phyloP scores from a whole-genome alignment of 2,113 vertebrate species.

The Gymnobelideus leadbeateri region DNA sequence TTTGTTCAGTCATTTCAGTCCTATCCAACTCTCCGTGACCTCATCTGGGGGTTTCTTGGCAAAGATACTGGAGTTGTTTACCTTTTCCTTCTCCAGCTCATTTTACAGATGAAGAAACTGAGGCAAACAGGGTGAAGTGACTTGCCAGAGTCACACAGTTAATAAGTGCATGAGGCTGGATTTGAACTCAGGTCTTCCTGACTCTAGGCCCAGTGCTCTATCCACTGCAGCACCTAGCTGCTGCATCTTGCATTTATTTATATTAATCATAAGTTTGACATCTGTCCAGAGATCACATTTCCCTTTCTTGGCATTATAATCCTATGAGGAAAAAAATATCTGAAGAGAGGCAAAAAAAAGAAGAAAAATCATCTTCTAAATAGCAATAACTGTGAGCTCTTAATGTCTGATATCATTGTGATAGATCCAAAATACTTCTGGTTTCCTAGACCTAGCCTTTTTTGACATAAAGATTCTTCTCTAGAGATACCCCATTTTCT shows the following conservation, averaged over 20 bases:
- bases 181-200: too few relatives aligned
- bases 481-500: neutral
- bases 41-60: neutral
- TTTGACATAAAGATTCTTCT: neutral
- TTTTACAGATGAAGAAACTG: neutral
- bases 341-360: neutral
- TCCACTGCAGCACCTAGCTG: too few relatives aligned
- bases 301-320: neutral
- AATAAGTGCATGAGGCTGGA: too few relatives aligned
- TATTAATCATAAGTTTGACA: neutral
- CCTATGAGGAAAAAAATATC: constrained; percentile 7
- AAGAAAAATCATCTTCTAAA: neutral
- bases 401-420: neutral
- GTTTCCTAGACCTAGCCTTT: neutral
- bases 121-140: neutral
- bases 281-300: neutral
- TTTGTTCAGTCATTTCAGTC: neutral
- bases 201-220: too few relatives aligned
- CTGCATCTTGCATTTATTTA: neutral
- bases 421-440: neutral
- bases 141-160: neutral
- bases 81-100: neutral
- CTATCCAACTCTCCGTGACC: neutral
- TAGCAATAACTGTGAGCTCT: neutral
- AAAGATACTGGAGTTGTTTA: neutral